phyloP scores from a whole-genome alignment of 2,888 invertebrate species.

The Drosophila glabriapex region DNA sequence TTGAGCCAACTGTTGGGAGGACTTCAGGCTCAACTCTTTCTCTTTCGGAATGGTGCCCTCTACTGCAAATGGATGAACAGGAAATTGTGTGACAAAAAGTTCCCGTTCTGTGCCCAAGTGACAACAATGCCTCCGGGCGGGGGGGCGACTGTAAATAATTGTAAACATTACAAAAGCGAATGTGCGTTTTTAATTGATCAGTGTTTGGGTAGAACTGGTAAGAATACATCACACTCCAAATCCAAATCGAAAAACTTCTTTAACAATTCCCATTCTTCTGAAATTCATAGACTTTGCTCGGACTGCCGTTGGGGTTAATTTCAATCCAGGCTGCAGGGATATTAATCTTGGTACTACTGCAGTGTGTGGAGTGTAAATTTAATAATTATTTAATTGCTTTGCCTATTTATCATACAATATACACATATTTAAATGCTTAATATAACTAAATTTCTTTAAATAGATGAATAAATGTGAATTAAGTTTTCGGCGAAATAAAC shows the following conservation, averaged over 20 bases:
- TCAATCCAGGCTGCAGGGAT: background rate
- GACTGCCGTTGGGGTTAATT: background rate
- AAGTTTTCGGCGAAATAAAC: background rate
- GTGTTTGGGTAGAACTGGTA: slow-evolving; percentile 50
- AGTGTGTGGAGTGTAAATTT: background rate
- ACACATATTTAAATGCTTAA: background rate
- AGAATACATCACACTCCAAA: background rate
- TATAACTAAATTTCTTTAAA: no score
- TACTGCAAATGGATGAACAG: slow-evolving; percentile 53
- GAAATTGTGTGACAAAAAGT: slow-evolving; percentile 36
- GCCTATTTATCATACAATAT: background rate
- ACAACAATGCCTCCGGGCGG: accelerated
- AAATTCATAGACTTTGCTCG: slow-evolving; percentile 23
- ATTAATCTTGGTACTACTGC: background rate
- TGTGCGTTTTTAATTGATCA: slow-evolving; percentile 50
- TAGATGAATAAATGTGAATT: background rate
- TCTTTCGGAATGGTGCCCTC: slow-evolving; percentile 37
- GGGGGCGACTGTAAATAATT: background rate
- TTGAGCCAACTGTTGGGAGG: slow-evolving; percentile 24
- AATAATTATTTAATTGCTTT: background rate
- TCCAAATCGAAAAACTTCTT: background rate
- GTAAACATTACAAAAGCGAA: slow-evolving; percentile 55
- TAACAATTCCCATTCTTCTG: background rate
- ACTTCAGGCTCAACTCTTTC: slow-evolving; percentile 41
- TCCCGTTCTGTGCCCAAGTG: slow-evolving; percentile 32